Conservation (phyloP, 2,113 vertebrate species). For the Proteles cristata region DNA sequence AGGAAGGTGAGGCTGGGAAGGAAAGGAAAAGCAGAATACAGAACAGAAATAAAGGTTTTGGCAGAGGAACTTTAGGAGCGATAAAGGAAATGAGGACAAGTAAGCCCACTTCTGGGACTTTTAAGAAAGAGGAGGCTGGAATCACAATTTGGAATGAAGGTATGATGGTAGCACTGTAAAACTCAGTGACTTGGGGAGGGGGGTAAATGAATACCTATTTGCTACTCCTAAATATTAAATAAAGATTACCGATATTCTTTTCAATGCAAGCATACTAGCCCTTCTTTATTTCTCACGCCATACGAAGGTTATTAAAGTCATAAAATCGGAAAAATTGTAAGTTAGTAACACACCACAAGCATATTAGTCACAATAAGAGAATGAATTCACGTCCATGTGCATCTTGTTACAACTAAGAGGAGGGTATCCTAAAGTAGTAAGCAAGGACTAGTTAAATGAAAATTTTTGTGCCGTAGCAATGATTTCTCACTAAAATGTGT, state of each 20-base stretch:
- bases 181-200: not conserved
- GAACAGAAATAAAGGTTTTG: not conserved
- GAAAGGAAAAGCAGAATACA: not conserved
- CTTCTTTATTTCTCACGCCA: not conserved
- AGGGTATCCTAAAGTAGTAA: not conserved
- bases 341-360: not conserved
- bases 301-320: not conserved
- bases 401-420: not conserved
- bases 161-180: not conserved
- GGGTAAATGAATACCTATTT: not conserved
- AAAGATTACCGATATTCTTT: not conserved
- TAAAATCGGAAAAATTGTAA: conserved; percentile 11
- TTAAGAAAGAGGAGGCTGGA: not conserved
- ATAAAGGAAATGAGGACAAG: not conserved
- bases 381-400: not conserved
- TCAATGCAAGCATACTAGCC: not conserved
- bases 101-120: conserved; percentile 14
- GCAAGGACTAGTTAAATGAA: not conserved
- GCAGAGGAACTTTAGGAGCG: not conserved
- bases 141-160: not conserved
- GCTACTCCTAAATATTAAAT: conserved; percentile 4
- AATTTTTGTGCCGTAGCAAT: not conserved
- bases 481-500: not conserved
- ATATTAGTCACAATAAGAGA: not conserved
- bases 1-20: not conserved